These are phyloP conservation scores for Sarcophaga caerulescens DNA, from an alignment of 2,888 invertebrate genomes.

Conservation along the genomic window DNA sequence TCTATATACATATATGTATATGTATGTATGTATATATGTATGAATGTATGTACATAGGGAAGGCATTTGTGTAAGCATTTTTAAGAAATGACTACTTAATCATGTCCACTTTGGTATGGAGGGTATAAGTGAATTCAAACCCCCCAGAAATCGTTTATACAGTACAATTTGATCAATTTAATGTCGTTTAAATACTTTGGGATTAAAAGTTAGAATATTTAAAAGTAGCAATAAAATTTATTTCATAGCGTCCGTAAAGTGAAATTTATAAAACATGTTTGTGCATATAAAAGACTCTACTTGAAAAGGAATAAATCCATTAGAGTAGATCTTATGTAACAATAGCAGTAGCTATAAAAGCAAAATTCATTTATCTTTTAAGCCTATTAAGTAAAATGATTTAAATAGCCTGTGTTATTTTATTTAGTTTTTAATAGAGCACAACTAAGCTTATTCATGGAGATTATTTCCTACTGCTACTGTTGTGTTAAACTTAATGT, in stretches of 20 bases:
- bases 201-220: background rate
- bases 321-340: background rate
- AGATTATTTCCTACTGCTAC: no score
- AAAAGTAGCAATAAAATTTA: background rate
- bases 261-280: background rate
- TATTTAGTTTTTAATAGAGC: background rate
- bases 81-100: no score
- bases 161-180: background rate
- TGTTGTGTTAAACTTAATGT: no score
- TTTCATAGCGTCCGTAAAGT: background rate
- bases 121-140: no score
- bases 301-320: background rate
- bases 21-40: no score
- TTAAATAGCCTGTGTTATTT: background rate
- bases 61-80: background rate
- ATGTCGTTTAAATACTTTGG: slow-evolving; percentile 4
- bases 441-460: background rate
- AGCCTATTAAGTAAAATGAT: slow-evolving; percentile 15
- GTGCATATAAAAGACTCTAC: no score
- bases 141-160: no score
- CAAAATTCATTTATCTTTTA: slow-evolving; percentile 5
- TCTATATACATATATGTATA: no score
- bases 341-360: background rate
- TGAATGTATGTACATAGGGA: background rate
- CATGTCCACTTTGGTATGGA: no score